Evolutionary conservation across 2,888 invertebrate species (phyloP).

Genomic region (Chymomyza amoena): DNA sequence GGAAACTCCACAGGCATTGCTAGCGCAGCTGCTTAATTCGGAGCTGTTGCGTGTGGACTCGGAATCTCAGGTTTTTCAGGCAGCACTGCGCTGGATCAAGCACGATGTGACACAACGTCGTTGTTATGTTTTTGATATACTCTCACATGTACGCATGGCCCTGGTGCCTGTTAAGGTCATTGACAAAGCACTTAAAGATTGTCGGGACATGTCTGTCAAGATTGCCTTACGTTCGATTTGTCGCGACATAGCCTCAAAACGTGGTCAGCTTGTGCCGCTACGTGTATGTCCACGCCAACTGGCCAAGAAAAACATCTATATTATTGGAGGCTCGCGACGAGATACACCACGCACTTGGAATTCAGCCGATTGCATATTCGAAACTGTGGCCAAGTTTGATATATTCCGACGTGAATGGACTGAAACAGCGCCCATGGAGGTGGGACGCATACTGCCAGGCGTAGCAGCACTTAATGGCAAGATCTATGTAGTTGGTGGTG

Average conservation of each 20-base stretch:
- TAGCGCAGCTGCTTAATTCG: conserved; percentile 88
- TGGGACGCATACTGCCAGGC: conserved; percentile 92
- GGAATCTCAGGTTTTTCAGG: conserved; percentile 93
- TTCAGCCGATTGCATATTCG: conserved; percentile 89
- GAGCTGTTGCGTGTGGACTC: conserved; percentile 93
- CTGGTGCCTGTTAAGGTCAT: conserved; percentile 89
- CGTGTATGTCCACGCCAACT: conserved; percentile 89
- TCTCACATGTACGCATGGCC: conserved; percentile 89
- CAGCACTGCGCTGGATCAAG: conserved; percentile 92
- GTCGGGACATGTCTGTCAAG: conserved; percentile 89
- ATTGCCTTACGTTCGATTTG: conserved; percentile 89
- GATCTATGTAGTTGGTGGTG: conserved; percentile 95
- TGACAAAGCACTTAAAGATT: conserved; percentile 87
- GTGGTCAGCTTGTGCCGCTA: conserved; percentile 87
- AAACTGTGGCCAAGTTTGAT: conserved; percentile 91
- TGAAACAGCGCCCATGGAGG: conserved; percentile 88
- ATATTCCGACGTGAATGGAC: conserved; percentile 85
- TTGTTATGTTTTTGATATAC: conserved; percentile 91
- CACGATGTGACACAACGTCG: conserved; percentile 88
- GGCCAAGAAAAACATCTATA: conserved; percentile 91
- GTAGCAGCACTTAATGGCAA: conserved; percentile 90
- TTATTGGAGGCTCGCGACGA: conserved; percentile 93
- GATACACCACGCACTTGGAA: conserved; percentile 87
- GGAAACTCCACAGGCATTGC: conserved; percentile 87
- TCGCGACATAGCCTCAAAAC: conserved; percentile 87